These are phyloP conservation scores for Agrotis clavis DNA, from an alignment of 2,888 invertebrate species.

Conservation along the genomic window DNA sequence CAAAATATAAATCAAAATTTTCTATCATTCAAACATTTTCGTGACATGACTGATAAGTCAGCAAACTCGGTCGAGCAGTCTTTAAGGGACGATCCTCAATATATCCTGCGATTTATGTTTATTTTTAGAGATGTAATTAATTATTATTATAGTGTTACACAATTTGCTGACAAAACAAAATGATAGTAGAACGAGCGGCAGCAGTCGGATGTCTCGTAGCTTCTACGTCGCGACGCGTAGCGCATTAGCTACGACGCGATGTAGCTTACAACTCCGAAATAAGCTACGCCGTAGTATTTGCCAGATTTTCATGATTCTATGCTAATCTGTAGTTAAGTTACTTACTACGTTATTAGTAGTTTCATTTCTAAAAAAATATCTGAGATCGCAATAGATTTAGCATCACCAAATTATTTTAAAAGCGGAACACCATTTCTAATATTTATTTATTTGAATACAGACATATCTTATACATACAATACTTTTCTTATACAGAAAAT, in stretches of 20 bases:
- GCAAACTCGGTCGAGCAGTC: too few relatives aligned
- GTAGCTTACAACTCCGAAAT: neutral
- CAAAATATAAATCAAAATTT: too few relatives aligned
- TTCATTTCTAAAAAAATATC: neutral
- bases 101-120: too few relatives aligned
- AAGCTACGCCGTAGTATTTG: constrained; percentile 11
- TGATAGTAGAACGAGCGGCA: neutral
- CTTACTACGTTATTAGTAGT: too few relatives aligned
- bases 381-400: neutral
- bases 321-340: neutral
- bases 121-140: neutral
- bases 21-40: too few relatives aligned
- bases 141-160: neutral
- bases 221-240: constrained; percentile 18
- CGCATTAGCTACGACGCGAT: constrained; percentile 7
- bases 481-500: neutral
- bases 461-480: neutral
- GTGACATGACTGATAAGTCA: too few relatives aligned
- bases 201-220: neutral
- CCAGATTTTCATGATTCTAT: neutral
- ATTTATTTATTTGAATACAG: neutral
- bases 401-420: neutral
- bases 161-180: neutral
- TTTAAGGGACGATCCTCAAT: too few relatives aligned
- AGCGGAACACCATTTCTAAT: neutral